phyloP scores from a whole-genome alignment of 2,888 invertebrate genomes.

The Agrilus mali region DNA sequence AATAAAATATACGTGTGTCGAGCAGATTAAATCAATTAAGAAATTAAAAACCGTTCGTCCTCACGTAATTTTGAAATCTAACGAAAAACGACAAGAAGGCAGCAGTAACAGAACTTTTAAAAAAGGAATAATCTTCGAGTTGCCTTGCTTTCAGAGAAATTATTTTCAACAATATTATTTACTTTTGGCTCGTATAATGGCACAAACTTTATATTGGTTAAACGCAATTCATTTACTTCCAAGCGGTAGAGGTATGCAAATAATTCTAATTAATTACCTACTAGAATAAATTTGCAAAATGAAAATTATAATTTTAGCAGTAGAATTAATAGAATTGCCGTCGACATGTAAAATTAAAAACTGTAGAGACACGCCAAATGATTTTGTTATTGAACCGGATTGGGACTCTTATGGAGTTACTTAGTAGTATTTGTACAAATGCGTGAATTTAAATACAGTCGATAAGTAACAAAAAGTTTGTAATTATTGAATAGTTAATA shows the following conservation, averaged over 20 bases:
- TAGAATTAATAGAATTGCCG: conserved; percentile 23
- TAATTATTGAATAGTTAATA: too few species aligned
- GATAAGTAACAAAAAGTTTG: too few species aligned
- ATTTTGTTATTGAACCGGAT: conserved; percentile 31
- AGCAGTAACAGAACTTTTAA: neutral
- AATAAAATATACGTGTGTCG: neutral
- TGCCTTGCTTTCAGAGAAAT: conserved; percentile 16
- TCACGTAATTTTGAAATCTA: too few species aligned
- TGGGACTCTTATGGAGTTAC: conserved; percentile 22
- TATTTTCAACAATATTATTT: conserved; percentile 19
- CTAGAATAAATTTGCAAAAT: neutral
- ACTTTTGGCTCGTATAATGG: conserved; percentile 19
- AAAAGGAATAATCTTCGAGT: conserved; percentile 18
- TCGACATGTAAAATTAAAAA: conserved; percentile 25
- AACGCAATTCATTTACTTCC: conserved; percentile 23
- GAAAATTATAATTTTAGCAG: conserved; percentile 12
- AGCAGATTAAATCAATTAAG: neutral
- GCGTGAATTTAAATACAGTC: neutral
- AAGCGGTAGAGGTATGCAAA: conserved; percentile 19
- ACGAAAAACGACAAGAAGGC: too few species aligned
- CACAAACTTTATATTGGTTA: conserved; percentile 24
- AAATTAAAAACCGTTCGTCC: neutral
- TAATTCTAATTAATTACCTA: too few species aligned
- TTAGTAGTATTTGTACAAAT: conserved; percentile 10
- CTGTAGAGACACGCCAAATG: conserved; percentile 10